Percentiles rank a stretch among this genome's conserved stretches.
Evolutionary conservation across 2,888 invertebrate genomes (phyloP).

Genomic region (Athalia cordata): DNA sequence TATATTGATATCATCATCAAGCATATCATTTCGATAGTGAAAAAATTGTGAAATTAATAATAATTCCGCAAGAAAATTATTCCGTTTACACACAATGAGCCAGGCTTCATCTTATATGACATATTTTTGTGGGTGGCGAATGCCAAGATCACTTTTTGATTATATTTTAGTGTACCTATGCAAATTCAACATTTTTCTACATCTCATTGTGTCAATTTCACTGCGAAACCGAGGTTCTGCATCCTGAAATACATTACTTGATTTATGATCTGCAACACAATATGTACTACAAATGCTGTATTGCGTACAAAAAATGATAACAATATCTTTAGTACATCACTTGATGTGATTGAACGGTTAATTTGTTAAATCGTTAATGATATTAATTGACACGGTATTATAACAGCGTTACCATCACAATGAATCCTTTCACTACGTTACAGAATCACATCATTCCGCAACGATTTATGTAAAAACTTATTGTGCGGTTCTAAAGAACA

Average conservation of each 20-base stretch:
- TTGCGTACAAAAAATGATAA: not conserved
- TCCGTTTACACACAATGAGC: too few species aligned
- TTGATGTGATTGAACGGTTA: slow-evolving; percentile 24
- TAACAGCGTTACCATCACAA: slow-evolving; percentile 22
- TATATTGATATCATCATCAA: slow-evolving; percentile 13
- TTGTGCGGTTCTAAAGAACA: slow-evolving; percentile 22
- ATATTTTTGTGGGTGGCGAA: too few species aligned
- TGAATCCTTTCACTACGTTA: slow-evolving; percentile 6
- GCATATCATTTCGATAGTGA: not conserved
- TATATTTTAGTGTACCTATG: not conserved
- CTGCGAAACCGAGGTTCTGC: too few species aligned
- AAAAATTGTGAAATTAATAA: slow-evolving; percentile 4
- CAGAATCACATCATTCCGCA: not conserved
- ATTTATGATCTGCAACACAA: too few species aligned
- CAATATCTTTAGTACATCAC: slow-evolving; percentile 15
- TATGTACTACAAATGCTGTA: not conserved
- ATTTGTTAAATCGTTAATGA: slow-evolving; percentile 9
- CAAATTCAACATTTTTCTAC: too few species aligned
- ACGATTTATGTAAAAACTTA: not conserved
- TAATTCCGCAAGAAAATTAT: not conserved
- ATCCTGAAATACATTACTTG: too few species aligned
- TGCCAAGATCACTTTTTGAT: not conserved
- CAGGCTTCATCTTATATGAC: too few species aligned
- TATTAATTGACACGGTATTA: slow-evolving; percentile 39
- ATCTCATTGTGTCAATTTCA: too few species aligned